Conservation (phyloP, 2,888 invertebrate genomes). For the Sceliomorpha sp. region DNA sequence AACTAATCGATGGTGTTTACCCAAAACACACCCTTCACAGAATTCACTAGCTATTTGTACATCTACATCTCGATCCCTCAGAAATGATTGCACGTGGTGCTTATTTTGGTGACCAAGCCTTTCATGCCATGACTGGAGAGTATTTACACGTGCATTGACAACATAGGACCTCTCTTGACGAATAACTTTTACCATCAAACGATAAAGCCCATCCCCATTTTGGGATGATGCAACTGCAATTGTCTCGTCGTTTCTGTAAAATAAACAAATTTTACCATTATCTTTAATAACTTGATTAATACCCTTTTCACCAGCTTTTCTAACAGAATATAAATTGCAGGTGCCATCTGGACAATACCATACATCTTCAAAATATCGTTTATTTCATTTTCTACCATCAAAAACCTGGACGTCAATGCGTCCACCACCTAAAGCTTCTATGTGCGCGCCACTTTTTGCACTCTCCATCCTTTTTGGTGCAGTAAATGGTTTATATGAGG, state of each 20-base stretch:
- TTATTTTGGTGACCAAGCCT: constrained; percentile 16
- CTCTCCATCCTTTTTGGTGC: constrained; percentile 11
- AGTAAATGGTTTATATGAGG: neutral
- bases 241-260: neutral
- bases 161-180: constrained; percentile 3
- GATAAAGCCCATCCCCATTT: constrained; percentile 9
- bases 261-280: constrained; percentile 5
- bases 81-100: constrained; percentile 6
- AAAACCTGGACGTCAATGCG: constrained; percentile 8
- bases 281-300: constrained; percentile 13
- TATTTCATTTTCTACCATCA: constrained; percentile 7
- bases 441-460: constrained; percentile 7
- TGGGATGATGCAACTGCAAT: constrained; percentile 10
- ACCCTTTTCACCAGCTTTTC: constrained; percentile 9
- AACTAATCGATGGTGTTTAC: constrained; percentile 1
- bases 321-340: constrained; percentile 10
- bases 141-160: neutral
- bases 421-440: constrained; percentile 10
- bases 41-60: neutral
- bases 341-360: constrained; percentile 13
- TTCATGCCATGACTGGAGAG: constrained; percentile 9
- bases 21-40: constrained; percentile 11
- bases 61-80: constrained; percentile 7
- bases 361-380: constrained; percentile 18
- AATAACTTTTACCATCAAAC: constrained; percentile 7